phyloP scores from a whole-genome alignment of 2,888 invertebrate genomes.

The Prionchulus punctatus region DNA sequence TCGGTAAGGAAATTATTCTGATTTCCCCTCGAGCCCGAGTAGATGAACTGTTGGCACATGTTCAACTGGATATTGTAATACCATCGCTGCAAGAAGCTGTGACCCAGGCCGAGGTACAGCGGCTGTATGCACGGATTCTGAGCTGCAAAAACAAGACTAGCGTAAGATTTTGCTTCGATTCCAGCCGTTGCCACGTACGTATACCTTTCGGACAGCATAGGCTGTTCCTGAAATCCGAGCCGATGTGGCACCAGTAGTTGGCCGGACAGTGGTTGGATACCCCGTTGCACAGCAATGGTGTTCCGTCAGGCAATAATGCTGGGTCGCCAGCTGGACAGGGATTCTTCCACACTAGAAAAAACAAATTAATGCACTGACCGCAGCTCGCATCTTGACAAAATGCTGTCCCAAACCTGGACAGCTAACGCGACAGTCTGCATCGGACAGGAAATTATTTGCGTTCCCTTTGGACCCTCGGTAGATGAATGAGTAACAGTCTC shows the following conservation, averaged over 20 bases:
- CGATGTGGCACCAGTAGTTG: slow-evolving; percentile 13
- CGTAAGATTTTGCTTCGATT: too few species aligned
- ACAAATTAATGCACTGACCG: too few species aligned
- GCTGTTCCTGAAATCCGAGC: slow-evolving; percentile 1
- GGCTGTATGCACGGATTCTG: slow-evolving; percentile 3
- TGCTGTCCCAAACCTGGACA: slow-evolving; percentile 11
- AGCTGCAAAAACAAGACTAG: too few species aligned
- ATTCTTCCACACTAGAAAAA: slow-evolving; percentile 10
- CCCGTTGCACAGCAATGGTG: slow-evolving; percentile 12
- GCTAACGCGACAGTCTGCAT: slow-evolving; percentile 5
- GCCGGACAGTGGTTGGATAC: slow-evolving; percentile 14
- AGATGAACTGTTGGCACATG: slow-evolving; percentile 11
- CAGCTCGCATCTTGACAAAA: too few species aligned
- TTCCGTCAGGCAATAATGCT: background rate
- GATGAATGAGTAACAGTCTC: slow-evolving; percentile 17
- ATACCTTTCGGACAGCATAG: slow-evolving; percentile 12
- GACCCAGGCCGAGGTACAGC: slow-evolving; percentile 17
- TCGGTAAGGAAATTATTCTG: slow-evolving; percentile 14
- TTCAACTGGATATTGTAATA: slow-evolving; percentile 12
- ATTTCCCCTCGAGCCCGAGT: slow-evolving; percentile 10
- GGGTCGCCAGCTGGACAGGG: background rate
- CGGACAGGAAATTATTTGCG: slow-evolving; percentile 11
- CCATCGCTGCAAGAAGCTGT: slow-evolving; percentile 14
- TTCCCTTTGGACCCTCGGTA: slow-evolving; percentile 16
- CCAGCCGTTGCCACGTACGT: too few species aligned